phyloP scores from a whole-genome alignment of 2,888 invertebrate species.

The Leucophenga maculata region DNA sequence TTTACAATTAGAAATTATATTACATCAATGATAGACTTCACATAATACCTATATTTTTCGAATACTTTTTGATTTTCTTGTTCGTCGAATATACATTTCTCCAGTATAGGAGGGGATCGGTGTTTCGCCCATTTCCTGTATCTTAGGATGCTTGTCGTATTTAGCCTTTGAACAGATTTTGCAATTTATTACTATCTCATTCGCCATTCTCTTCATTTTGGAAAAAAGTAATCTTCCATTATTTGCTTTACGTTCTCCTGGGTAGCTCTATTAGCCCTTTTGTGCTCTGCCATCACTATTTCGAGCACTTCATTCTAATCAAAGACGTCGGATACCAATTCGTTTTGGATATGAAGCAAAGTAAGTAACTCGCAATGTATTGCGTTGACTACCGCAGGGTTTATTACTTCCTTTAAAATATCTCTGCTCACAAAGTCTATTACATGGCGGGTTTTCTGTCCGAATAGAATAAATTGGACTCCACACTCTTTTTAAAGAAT shows the following conservation, averaged over 20 bases:
- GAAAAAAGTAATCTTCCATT: too few relatives aligned
- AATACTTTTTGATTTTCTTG: too few relatives aligned
- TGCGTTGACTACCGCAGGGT: conserved; percentile 10
- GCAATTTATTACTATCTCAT: background rate
- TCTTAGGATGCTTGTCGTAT: conserved; percentile 19
- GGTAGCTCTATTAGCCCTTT: too few relatives aligned
- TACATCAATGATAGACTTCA: too few relatives aligned
- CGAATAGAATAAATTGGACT: background rate
- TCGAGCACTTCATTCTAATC: conserved; percentile 20
- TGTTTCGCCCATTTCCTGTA: background rate
- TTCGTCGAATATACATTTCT: too few relatives aligned
- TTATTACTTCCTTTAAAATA: background rate
- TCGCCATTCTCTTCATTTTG: too few relatives aligned
- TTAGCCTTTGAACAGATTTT: conserved; percentile 11
- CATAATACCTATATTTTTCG: too few relatives aligned
- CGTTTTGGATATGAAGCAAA: conserved; percentile 8
- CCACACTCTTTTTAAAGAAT: too few relatives aligned
- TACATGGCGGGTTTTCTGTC: background rate
- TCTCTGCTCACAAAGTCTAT: background rate
- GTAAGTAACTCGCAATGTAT: conserved; percentile 24
- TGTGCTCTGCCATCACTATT: too few relatives aligned
- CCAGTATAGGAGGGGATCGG: too few relatives aligned
- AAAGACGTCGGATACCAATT: conserved; percentile 21
- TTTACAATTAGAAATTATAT: too few relatives aligned
- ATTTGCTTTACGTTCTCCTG: too few relatives aligned